Evolutionary conservation across 2,888 invertebrate genomes (phyloP).

Genomic region (Scotopteryx bipunctaria): DNA sequence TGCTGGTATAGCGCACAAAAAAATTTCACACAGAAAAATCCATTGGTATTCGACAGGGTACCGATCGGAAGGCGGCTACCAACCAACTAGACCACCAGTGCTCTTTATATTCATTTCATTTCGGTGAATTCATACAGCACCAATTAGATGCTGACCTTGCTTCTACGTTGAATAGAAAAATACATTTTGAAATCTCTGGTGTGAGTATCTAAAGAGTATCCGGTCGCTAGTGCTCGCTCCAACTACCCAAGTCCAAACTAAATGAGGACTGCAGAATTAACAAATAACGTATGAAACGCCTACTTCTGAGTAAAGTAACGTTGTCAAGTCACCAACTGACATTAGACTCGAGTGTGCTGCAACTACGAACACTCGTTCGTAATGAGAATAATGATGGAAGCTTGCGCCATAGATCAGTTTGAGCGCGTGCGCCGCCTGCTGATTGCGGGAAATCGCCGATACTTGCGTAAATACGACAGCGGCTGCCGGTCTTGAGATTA

Average conservation of each 20-base stretch:
- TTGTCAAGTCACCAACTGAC: constrained; percentile 58
- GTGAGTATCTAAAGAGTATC: too few species aligned
- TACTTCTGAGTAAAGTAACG: constrained; percentile 48
- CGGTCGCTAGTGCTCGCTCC: constrained; percentile 1
- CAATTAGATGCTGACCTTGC: too few species aligned
- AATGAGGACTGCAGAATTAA: constrained; percentile 36
- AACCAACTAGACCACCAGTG: too few species aligned
- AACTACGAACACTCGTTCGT: constrained; percentile 62
- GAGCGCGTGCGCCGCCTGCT: constrained; percentile 67
- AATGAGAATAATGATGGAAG: constrained; percentile 78
- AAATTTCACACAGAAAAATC: too few species aligned
- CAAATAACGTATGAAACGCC: constrained; percentile 43
- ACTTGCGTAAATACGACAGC: constrained; percentile 78
- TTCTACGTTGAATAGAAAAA: too few species aligned
- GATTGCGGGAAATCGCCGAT: constrained; percentile 70
- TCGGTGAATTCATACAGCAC: too few species aligned
- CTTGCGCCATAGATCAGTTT: constrained; percentile 66
- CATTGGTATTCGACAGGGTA: too few species aligned
- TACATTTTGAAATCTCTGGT: too few species aligned
- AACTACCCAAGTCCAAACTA: constrained; percentile 19
- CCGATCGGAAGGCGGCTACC: too few species aligned
- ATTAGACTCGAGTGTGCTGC: constrained; percentile 56
- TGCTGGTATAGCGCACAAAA: too few species aligned
- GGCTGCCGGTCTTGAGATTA: constrained; percentile 51
- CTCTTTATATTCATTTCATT: too few species aligned